Evolutionary conservation across 92 coral and sea anemone genomes (phyloP).

Genomic region (Actinostola sp.): DNA sequence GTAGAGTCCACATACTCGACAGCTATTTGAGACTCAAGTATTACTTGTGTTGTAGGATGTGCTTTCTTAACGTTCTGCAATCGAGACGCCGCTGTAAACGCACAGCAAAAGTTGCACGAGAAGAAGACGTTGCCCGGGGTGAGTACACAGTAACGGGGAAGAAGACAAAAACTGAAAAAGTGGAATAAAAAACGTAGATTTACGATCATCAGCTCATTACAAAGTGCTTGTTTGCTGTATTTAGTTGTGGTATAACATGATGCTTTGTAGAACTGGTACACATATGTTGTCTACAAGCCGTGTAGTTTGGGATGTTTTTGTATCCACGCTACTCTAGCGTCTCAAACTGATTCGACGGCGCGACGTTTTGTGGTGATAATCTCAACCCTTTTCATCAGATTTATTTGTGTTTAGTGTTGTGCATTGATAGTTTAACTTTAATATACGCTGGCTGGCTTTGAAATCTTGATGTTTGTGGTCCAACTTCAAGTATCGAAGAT

Average conservation of each 20-base stretch:
- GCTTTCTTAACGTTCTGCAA: conserved; percentile 92
- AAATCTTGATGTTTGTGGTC: not conserved
- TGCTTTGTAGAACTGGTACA: not conserved
- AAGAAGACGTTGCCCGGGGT: conserved; percentile 97
- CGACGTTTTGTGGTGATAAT: not conserved
- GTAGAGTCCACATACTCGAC: conserved; percentile 3
- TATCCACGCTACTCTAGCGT: conserved; percentile 12
- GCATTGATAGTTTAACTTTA: no score
- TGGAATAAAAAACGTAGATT: no score
- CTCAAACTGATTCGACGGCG: not conserved
- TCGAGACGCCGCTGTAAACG: conserved; percentile 79
- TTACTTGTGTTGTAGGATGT: conserved; percentile 73
- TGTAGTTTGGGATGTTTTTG: conserved; percentile 15
- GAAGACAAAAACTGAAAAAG: no score
- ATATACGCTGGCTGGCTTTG: not conserved
- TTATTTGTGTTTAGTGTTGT: not conserved
- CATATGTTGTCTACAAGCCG: not conserved
- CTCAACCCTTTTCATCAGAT: not conserved
- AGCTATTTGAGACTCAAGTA: conserved; percentile 9
- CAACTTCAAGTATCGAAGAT: conserved; percentile 4
- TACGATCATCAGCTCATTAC: not conserved
- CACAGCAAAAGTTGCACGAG: conserved; percentile 90
- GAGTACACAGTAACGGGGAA: conserved; percentile 15
- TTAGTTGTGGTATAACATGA: not conserved
- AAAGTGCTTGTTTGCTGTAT: not conserved